Base-by-base conservation (phyloP, 2,113 vertebrate genomes). In the Bubalus kerabau region DNA sequence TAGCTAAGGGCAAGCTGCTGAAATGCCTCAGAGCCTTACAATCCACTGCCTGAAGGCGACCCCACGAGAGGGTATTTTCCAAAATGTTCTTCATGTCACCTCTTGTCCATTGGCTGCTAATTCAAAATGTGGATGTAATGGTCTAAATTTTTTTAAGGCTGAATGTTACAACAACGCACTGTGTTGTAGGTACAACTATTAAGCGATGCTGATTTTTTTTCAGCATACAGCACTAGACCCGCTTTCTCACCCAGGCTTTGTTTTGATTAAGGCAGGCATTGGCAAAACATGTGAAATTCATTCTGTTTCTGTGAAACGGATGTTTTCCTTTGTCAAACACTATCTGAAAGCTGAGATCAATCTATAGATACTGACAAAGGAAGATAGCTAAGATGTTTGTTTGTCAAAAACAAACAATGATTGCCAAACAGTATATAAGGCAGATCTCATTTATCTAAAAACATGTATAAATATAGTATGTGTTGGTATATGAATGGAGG, bases 1-100 rank as follows among this genome's bases (percentile, higher is more conserved):
- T 60, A 96, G 93, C 95, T 91, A 96, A 97, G 56, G 95, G 96
- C 94, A 98, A 98, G 95, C 84, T 98, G 97, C 90, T 88, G 60
- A 82, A 95, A 94, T 94, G 93, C 30, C 92, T 81, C 48, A 4
- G 40, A 76, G 78, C 82, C 81, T 85, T 90, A 28, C 57, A 93
- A 59, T 26, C 50, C 78, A 82, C 30, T 32, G 94, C 87, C 96
- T 91, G 56, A 94, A 91, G 81, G 59, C 71, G 21, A 86, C n/a
- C 83, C 36, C 59, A 23, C 0, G 19, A 94, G 81, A 84, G 28
- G 54, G 92, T 36, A 52, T 95, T 97, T 98, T 95, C 94, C 94
- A 74, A 88, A 94, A 80, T 1, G 30, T 60, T 91, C 48, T 60
- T 97, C 71, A 7, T 74, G 83, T 93, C 2, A 48, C 19, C 57